Base-by-base conservation (phyloP, 2,888 invertebrate species). In the Amphipoea oculea region DNA sequence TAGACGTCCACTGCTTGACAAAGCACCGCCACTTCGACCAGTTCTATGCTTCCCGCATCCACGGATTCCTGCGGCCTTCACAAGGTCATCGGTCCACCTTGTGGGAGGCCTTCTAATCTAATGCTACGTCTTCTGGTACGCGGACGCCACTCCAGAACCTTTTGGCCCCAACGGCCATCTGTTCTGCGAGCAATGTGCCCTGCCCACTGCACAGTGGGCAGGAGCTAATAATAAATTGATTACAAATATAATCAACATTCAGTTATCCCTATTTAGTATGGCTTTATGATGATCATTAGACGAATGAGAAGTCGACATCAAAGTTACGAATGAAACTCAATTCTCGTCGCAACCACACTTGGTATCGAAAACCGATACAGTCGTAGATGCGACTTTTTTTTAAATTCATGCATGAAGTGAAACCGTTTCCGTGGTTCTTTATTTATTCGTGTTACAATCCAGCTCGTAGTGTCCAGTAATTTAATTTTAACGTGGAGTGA, bases 331-430 rank as follows among this genome's bases (percentile, higher is more conserved):
- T 60, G 51, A 42, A 81, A 77, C 60, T 77, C 78, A 81, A 77
- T 81, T 57, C 60, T n/a, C 65, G 48, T n/a, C 65, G 14, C 81
- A 14, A 48, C 54, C 54, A 20, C 54, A 20, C 20, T 60, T 60
- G 60, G n/a, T 81, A 81, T 81, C 81, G 78, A 70, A 83, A 81
- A 83, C 51, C 81, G 83, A 81, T 76, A 81, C 57, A 23, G 20
- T 45, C 68, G 7, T 54, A 82, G 65, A 51, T 6, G 69, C n/a
- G 11, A 9, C 5, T 14, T 20, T 69, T 60, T 60, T 77, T 69
- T 17, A 29, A 42, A 77, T 65, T 82, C 62, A 54, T 83, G 78
- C 68, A 60, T 77, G 48, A 40, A 83, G 17, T 12, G 73, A 48
- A 23, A 17, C 29, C 17, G 40, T n/a, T 42, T 9, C 42, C 14